Percentiles rank a stretch among this genome's conserved stretches.
These are phyloP conservation scores for Dryobota labecula DNA, from an alignment of 2,888 invertebrate genomes.

Conservation along the genomic window DNA sequence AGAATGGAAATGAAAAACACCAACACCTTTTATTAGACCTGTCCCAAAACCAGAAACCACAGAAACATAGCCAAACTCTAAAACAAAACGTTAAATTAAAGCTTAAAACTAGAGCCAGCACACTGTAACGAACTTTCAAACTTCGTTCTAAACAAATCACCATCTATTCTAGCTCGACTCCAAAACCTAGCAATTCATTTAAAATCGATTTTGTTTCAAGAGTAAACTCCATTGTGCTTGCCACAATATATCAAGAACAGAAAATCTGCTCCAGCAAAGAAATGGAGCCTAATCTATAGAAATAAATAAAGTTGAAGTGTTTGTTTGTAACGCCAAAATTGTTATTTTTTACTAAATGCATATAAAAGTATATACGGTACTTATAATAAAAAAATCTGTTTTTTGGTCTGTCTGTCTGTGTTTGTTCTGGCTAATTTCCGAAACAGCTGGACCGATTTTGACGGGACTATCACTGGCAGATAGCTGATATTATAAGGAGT, in stretches of 20 bases:
- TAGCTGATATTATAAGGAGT: no score
- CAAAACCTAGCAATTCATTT: constrained; percentile 43
- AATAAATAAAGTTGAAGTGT: no score
- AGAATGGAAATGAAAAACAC: neutral
- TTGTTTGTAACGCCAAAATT: no score
- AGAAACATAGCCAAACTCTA: constrained; percentile 1
- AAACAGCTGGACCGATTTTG: no score
- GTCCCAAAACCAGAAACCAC: neutral
- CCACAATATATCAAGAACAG: constrained; percentile 14
- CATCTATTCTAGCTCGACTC: constrained; percentile 13
- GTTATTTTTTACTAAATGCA: no score
- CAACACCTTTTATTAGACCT: no score
- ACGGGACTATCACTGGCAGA: no score
- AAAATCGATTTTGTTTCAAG: constrained; percentile 44
- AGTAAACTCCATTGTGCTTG: constrained; percentile 18
- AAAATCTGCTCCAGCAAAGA: neutral
- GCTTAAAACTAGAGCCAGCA: neutral
- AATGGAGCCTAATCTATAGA: neutral
- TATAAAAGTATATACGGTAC: no score
- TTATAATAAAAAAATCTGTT: no score
- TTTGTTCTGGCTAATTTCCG: no score
- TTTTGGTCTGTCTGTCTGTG: no score
- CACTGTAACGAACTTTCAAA: constrained; percentile 28
- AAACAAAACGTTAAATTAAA: constrained; percentile 16
- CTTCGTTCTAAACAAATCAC: constrained; percentile 32